Base-by-base conservation (phyloP, 2,113 vertebrate genomes). In the Piprites chloris region DNA sequence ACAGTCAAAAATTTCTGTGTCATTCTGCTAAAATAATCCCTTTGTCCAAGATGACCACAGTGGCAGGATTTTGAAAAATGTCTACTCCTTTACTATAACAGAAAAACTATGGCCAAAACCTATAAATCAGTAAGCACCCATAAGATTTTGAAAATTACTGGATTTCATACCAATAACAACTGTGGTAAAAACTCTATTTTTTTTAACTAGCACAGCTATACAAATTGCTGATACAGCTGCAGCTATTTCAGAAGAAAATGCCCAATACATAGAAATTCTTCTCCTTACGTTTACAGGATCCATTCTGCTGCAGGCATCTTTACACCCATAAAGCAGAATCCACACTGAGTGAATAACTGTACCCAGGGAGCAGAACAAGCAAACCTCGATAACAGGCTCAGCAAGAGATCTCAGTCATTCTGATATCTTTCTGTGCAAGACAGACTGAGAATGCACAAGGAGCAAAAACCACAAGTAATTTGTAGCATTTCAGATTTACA, bases 401-500 rank as follows among this genome's bases (percentile, higher is more conserved):
- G 90, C 85, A 94, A 94, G 93, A 90, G 49, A 77, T 75, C 85
- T 88, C 82, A 90, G 82, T 90, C 85, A 91, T 85, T 87, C 73
- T 42, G 74, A 9, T 77, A 80, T 32, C 63, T 81, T 86, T 92
- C 33, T 67, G 50, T 55, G 55, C 44, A 74, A 94, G 71, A 84
- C 63, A 80, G 61, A n/a, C 59, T 75, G 65, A 77, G 75, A 95
- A 87, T 59, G 18, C 26, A 5, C 66, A 91, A 33, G 75, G 59
- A 96, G 72, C 68, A 97, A 96, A 96, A 93, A 85, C 82, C 82
- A 63, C 72, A 78, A 96, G 87, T 80, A 90, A 96, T 94, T 86
- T 92, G 95, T 92, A 94, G 79, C 79, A 81, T 88, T 96, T 97
- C 92, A 93, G 90, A 92, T 90, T 90, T 90, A 88, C 79, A 96